Conservation (phyloP, 2,797 vertebrate species). For the Enteromius argenteus region DNA sequence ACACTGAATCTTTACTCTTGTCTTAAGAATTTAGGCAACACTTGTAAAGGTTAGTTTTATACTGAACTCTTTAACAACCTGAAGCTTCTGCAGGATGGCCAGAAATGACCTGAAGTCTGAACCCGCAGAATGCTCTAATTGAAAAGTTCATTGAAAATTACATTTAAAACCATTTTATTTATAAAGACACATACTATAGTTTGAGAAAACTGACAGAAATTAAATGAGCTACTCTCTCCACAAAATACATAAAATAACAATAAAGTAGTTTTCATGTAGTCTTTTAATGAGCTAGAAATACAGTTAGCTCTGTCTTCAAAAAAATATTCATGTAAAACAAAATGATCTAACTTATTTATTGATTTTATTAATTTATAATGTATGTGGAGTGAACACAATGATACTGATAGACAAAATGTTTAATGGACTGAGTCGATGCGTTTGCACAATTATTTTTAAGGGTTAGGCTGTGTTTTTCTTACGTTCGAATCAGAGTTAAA, state of each 20-base stretch:
- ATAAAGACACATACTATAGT: background rate
- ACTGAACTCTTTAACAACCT: background rate
- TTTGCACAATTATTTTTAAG: background rate
- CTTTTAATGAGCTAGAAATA: background rate
- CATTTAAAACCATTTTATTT: background rate
- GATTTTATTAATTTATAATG: background rate
- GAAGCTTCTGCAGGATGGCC: background rate
- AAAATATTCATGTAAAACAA: background rate
- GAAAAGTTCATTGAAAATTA: background rate
- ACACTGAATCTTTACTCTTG: constrained; percentile 34
- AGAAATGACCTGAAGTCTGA: background rate
- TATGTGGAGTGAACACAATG: background rate
- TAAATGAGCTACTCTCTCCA: background rate
- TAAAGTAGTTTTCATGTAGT: background rate
- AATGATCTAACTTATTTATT: background rate
- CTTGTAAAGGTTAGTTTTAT: background rate
- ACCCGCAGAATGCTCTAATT: background rate
- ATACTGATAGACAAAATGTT: background rate
- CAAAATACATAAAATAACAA: background rate
- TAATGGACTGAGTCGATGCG: background rate
- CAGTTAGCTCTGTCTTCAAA: background rate
- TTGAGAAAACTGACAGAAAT: background rate
- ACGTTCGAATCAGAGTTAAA: no score
- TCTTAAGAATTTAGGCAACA: background rate
- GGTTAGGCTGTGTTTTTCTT: no score